Conservation (phyloP, 2,888 invertebrate genomes). For the Platerodrilus igneus region DNA sequence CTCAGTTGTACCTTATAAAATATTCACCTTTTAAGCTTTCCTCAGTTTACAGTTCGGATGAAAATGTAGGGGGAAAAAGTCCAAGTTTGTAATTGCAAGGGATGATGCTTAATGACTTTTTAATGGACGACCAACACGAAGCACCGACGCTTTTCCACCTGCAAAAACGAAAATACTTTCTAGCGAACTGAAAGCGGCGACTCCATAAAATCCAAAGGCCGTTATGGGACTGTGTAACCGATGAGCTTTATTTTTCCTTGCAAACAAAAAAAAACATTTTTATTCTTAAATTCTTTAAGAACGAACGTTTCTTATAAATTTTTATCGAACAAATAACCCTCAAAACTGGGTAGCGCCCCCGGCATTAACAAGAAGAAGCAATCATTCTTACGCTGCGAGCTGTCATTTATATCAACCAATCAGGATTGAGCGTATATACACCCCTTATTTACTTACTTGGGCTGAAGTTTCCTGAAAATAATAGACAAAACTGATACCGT, state of each 20-base stretch:
- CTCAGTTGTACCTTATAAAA: conserved; percentile 17
- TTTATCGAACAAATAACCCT: conserved; percentile 25
- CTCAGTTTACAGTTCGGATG: conserved; percentile 14
- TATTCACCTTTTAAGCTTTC: conserved; percentile 16
- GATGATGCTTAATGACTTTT: conserved; percentile 66
- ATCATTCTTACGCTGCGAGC: conserved; percentile 39
- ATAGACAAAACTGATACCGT: conserved; percentile 25
- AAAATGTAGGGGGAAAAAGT: conserved; percentile 28
- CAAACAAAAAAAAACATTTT: no score
- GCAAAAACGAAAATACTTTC: conserved; percentile 31
- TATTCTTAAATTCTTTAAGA: no score
- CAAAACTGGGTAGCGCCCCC: conserved; percentile 28
- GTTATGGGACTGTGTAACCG: no score
- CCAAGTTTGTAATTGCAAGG: conserved; percentile 57
- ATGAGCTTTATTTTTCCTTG: no score
- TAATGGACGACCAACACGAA: conserved; percentile 53
- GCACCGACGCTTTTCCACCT: conserved; percentile 27
- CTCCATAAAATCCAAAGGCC: no score
- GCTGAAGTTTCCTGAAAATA: conserved; percentile 25
- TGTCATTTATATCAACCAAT: conserved; percentile 37
- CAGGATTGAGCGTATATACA: conserved; percentile 24
- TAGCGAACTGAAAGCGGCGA: conserved; percentile 32
- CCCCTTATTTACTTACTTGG: conserved; percentile 25
- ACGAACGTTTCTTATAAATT: no score
- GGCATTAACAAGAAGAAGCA: conserved; percentile 31